Evolutionary conservation across 2,113 vertebrate species (phyloP).

Genomic region (Zosterops hypoxanthus): DNA sequence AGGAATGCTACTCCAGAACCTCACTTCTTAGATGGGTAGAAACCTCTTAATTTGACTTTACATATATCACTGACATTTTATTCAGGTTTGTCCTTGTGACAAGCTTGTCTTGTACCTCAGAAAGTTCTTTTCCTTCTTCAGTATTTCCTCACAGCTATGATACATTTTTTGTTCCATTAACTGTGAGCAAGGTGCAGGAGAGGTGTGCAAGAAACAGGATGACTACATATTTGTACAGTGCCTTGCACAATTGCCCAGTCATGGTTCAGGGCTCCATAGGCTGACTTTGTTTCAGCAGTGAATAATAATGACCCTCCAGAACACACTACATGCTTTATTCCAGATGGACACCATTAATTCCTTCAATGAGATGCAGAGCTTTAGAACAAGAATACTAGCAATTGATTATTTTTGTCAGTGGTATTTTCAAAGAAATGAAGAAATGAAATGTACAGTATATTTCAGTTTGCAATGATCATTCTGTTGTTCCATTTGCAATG

Average conservation of each 20-base stretch:
- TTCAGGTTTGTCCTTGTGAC: neutral
- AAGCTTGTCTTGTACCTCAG: neutral
- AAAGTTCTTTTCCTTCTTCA: neutral
- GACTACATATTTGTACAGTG: neutral
- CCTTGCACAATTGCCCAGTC: neutral
- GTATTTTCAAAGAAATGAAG: slow-evolving; percentile 32
- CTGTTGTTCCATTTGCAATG: slow-evolving; percentile 44
- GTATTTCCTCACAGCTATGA: neutral
- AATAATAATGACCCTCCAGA: neutral
- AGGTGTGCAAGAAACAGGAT: neutral
- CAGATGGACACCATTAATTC: neutral
- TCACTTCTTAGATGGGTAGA: neutral
- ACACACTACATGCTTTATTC: neutral
- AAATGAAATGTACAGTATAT: slow-evolving; percentile 45
- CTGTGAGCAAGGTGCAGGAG: neutral
- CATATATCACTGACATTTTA: neutral
- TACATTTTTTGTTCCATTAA: neutral
- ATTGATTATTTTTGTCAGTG: neutral
- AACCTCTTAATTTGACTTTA: neutral
- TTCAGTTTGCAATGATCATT: slow-evolving; percentile 51
- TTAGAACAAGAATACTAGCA: neutral
- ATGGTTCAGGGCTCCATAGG: neutral
- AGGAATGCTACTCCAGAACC: neutral
- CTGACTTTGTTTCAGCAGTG: neutral
- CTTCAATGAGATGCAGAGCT: neutral